A percentile compares a stretch with the other conserved stretches of the same genome.
These are phyloP conservation scores for Triplophysa bombifrons DNA, from an alignment of 2,797 vertebrate species.

Conservation along the genomic window DNA sequence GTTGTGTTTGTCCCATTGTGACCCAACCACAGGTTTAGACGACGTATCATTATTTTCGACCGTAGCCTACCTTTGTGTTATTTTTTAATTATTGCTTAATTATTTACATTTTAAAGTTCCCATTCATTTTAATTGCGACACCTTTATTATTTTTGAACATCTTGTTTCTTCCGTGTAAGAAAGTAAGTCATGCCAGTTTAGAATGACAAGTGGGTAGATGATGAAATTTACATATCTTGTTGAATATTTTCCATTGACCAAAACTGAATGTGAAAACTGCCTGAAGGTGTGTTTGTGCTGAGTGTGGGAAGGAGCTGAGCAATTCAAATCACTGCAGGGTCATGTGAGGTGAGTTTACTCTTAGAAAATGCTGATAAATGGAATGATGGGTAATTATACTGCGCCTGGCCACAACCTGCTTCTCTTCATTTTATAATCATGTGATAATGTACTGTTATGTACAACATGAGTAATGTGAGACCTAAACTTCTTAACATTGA, in stretches of 20 bases:
- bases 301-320: not conserved
- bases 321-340: not conserved
- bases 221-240: not conserved
- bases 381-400: not conserved
- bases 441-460: not conserved
- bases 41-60: too few relatives aligned
- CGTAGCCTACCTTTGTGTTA: too few relatives aligned
- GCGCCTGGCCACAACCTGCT: not conserved
- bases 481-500: not conserved
- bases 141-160: not conserved
- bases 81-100: not conserved
- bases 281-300: slow-evolving; percentile 16
- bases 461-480: not conserved
- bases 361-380: slow-evolving; percentile 15
- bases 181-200: not conserved
- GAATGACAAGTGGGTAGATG: not conserved
- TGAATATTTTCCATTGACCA: slow-evolving; percentile 2
- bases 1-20: too few relatives aligned
- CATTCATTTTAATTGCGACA: not conserved
- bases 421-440: slow-evolving; percentile 3
- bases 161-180: not conserved
- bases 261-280: slow-evolving; percentile 17
- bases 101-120: not conserved
- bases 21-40: too few relatives aligned
- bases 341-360: slow-evolving; percentile 14